Conservation (phyloP, 1,140 invertebrate species). For the Bathynomus jamesi region DNA sequence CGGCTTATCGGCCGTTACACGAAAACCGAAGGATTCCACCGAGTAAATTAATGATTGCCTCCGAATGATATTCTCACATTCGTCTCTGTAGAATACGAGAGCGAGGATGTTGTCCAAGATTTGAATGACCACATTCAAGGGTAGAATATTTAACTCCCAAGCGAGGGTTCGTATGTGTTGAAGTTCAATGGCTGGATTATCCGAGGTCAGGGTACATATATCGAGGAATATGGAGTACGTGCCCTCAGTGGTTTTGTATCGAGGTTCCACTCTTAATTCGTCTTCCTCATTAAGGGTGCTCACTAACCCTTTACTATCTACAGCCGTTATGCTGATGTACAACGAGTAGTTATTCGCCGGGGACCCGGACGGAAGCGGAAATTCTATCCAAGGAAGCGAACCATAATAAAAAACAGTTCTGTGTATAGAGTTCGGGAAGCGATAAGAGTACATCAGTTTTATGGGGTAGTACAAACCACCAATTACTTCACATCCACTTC, state of each 20-base stretch:
- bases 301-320: conserved; percentile 33
- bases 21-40: no score
- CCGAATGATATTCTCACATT: no score
- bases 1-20: no score
- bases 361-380: conserved; percentile 25
- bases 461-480: conserved; percentile 19
- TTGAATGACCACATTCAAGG: conserved; percentile 11
- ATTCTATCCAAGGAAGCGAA: conserved; percentile 17
- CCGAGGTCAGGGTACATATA: conserved; percentile 21
- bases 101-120: conserved; percentile 30
- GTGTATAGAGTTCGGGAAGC: conserved; percentile 3
- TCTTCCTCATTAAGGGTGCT: conserved; percentile 7
- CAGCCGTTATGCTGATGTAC: conserved; percentile 20
- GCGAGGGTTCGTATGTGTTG: conserved; percentile 26
- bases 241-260: conserved; percentile 17
- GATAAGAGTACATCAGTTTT: conserved; percentile 21
- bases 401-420: conserved; percentile 32
- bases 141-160: conserved; percentile 27
- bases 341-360: conserved; percentile 18
- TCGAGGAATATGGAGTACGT: conserved; percentile 25
- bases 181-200: conserved; percentile 24
- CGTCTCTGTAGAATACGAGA: conserved; percentile 21
- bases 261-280: conserved; percentile 13
- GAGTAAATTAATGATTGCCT: no score
- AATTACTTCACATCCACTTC: conserved; percentile 17